These are phyloP conservation scores for Microctonus aethiopoides DNA, from an alignment of 2,888 invertebrate genomes.

Conservation along the genomic window DNA sequence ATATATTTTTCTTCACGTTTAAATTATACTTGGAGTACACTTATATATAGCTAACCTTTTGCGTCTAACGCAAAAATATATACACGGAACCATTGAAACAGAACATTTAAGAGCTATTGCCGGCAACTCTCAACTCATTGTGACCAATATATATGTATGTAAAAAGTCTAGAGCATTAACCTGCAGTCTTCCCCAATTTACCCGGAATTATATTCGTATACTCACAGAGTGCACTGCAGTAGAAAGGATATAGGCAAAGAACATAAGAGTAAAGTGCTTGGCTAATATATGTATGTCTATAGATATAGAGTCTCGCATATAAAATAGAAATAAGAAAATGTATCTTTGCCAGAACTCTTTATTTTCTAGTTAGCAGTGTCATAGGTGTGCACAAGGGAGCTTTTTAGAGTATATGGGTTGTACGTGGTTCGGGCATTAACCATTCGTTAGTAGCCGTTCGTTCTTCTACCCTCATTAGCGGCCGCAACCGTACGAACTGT, in stretches of 20 bases:
- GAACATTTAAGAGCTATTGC: not conserved
- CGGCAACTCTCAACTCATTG: not conserved
- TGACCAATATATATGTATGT: slow-evolving; percentile 2
- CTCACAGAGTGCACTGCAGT: not conserved
- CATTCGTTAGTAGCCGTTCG: slow-evolving; percentile 58
- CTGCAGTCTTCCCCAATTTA: slow-evolving; percentile 37
- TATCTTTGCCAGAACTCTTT: slow-evolving; percentile 17
- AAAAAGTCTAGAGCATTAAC: slow-evolving; percentile 30
- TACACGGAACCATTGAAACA: not conserved
- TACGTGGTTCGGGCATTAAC: slow-evolving; percentile 51
- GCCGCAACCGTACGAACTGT: slow-evolving; percentile 50
- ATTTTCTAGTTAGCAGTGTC: slow-evolving; percentile 19
- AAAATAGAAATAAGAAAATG: slow-evolving; percentile 21
- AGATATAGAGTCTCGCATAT: not conserved
- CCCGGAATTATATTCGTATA: slow-evolving; percentile 32
- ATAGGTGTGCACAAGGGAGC: slow-evolving; percentile 3
- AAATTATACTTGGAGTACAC: not conserved
- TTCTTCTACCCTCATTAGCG: slow-evolving; percentile 59
- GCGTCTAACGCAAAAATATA: not conserved
- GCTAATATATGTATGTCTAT: not conserved
- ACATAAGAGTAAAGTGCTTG: not conserved
- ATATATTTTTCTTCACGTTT: slow-evolving; percentile 15
- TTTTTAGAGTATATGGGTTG: slow-evolving; percentile 20
- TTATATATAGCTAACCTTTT: not conserved
- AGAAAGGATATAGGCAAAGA: not conserved